phyloP scores from a whole-genome alignment of 1,140 invertebrate species.

The Dendrolimus punctatus region DNA sequence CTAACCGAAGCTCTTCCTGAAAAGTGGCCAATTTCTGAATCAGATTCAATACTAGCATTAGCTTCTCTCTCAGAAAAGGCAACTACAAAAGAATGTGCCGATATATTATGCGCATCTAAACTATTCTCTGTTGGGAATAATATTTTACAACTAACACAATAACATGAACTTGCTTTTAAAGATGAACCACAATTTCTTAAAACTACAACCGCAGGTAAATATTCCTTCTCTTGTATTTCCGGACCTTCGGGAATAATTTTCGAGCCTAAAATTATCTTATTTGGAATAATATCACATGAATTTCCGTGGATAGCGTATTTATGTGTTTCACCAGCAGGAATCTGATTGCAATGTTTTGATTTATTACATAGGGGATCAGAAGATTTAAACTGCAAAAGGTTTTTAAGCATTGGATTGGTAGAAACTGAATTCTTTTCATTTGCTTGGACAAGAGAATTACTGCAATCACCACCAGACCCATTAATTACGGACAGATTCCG shows the following conservation, averaged over 20 bases:
- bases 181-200: conserved; percentile 27
- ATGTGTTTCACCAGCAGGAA: neutral
- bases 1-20: too few relatives aligned
- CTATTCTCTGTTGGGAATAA: conserved; percentile 38
- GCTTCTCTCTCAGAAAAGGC: conserved; percentile 19
- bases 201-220: conserved; percentile 11
- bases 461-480: too few relatives aligned
- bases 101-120: conserved; percentile 35
- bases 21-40: too few relatives aligned
- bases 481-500: too few relatives aligned
- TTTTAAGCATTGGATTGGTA: too few relatives aligned
- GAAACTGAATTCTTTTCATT: too few relatives aligned
- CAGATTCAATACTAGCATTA: conserved; percentile 16
- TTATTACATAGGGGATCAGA: neutral
- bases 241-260: conserved; percentile 17
- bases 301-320: too few relatives aligned
- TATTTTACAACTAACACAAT: conserved; percentile 29
- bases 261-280: conserved; percentile 31
- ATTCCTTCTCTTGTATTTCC: conserved; percentile 3
- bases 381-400: too few relatives aligned
- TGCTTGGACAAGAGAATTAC: too few relatives aligned
- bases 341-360: neutral
- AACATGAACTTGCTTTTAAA: conserved; percentile 21
- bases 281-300: conserved; percentile 1
- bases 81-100: conserved; percentile 34